These are phyloP conservation scores for Synanthedon andrenaeformis DNA, from an alignment of 2,888 invertebrate species.

Conservation along the genomic window DNA sequence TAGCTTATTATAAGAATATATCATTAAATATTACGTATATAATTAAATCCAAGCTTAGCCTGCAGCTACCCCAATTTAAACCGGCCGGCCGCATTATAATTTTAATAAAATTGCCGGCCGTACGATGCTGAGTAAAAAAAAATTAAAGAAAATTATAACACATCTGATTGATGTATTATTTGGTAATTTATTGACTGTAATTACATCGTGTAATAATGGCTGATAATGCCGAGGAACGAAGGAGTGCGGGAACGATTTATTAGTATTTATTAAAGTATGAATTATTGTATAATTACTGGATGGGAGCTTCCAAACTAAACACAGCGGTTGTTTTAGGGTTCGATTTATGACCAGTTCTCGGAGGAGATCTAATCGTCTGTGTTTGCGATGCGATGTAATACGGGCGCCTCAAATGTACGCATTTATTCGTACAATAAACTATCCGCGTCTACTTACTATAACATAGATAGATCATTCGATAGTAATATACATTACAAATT, in stretches of 20 bases:
- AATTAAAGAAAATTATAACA: constrained; percentile 65
- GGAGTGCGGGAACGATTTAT: constrained; percentile 60
- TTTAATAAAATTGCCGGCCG: constrained; percentile 66
- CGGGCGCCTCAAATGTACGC: constrained; percentile 14
- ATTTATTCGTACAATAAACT: too few species aligned
- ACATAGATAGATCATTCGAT: too few species aligned
- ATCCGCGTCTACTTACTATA: too few species aligned
- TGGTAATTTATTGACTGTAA: constrained; percentile 68
- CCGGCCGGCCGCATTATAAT: constrained; percentile 57
- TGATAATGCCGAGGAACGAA: constrained; percentile 46
- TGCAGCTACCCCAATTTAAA: constrained; percentile 63
- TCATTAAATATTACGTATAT: constrained; percentile 70
- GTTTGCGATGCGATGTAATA: constrained; percentile 34
- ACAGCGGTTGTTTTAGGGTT: constrained; percentile 61
- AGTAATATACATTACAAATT: too few species aligned
- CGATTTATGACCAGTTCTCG: constrained; percentile 60
- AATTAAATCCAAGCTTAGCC: constrained; percentile 63
- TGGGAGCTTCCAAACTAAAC: constrained; percentile 65
- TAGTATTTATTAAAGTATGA: constrained; percentile 70
- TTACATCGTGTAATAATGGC: constrained; percentile 68
- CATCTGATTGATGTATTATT: constrained; percentile 71
- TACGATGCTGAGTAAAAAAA: constrained; percentile 45
- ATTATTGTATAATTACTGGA: constrained; percentile 69
- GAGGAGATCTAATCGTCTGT: constrained; percentile 52
- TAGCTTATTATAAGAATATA: constrained; percentile 70